These are phyloP conservation scores for Tadarida brasiliensis DNA, from an alignment of 2,797 vertebrate genomes.

Conservation along the genomic window DNA sequence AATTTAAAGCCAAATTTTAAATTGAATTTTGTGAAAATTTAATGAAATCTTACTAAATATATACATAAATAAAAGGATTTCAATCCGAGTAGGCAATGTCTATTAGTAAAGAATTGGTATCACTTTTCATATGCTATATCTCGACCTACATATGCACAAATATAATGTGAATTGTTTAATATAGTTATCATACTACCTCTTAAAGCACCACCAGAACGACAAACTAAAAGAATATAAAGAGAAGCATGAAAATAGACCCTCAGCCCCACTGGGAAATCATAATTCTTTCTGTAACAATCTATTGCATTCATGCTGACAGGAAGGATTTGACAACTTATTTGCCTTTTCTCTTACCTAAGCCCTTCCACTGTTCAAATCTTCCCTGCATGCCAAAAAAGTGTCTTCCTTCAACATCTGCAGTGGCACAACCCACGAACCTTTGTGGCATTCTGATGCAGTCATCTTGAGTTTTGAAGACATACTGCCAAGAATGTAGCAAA, in stretches of 20 bases:
- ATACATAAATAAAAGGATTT: constrained; percentile 31
- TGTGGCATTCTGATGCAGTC: neutral
- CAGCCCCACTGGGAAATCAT: neutral
- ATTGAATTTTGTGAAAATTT: constrained; percentile 29
- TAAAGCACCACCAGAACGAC: neutral
- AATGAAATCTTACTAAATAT: constrained; percentile 21
- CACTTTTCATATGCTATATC: neutral
- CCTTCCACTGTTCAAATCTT: neutral
- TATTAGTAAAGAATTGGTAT: neutral
- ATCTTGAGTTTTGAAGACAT: neutral
- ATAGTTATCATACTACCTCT: neutral
- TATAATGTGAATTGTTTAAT: constrained; percentile 22
- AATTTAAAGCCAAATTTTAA: neutral
- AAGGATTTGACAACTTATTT: constrained; percentile 17
- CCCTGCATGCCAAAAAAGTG: neutral
- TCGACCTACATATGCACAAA: neutral
- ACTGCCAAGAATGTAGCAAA: neutral
- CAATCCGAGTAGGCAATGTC: neutral
- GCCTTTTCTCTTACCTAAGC: constrained; percentile 40
- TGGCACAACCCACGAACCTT: neutral
- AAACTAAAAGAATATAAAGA: constrained; percentile 3
- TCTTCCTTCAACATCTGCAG: neutral
- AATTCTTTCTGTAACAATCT: neutral
- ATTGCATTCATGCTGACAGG: neutral
- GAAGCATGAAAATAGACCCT: neutral